phyloP scores from a whole-genome alignment of 2,113 vertebrate species.

The Podarcis muralis region DNA sequence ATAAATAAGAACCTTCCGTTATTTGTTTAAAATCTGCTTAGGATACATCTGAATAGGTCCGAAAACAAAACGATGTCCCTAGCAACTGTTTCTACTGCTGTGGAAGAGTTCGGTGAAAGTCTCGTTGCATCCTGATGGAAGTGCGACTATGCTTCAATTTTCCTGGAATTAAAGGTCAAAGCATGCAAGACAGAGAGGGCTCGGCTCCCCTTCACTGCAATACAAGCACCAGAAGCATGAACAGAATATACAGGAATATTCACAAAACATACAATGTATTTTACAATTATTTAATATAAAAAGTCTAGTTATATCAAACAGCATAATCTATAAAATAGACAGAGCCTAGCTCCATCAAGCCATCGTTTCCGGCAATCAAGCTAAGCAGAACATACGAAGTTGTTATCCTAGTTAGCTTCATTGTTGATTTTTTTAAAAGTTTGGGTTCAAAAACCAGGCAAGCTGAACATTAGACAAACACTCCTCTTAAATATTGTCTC shows the following conservation, averaged over 20 bases:
- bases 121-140: constrained; percentile 60
- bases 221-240: constrained; percentile 67
- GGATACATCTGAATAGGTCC: constrained; percentile 45
- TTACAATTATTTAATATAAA: constrained; percentile 78
- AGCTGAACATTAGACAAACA: constrained; percentile 38
- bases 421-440: not conserved
- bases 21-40: constrained; percentile 67
- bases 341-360: constrained; percentile 43
- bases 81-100: constrained; percentile 26
- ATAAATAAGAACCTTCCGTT: constrained; percentile 82
- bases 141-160: constrained; percentile 70
- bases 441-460: constrained; percentile 10
- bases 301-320: constrained; percentile 66
- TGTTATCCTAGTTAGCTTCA: constrained; percentile 7
- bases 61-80: constrained; percentile 55
- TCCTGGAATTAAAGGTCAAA: constrained; percentile 50
- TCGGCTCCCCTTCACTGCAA: constrained; percentile 61
- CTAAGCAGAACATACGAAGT: constrained; percentile 39
- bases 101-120: constrained; percentile 46
- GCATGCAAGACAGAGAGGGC: constrained; percentile 70
- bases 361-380: constrained; percentile 34
- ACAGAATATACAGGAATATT: constrained; percentile 75
- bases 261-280: constrained; percentile 77
- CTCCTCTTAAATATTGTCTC: constrained; percentile 23
- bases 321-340: constrained; percentile 63